phyloP scores from a whole-genome alignment of 2,113 vertebrate genomes.

The Numida meleagris region DNA sequence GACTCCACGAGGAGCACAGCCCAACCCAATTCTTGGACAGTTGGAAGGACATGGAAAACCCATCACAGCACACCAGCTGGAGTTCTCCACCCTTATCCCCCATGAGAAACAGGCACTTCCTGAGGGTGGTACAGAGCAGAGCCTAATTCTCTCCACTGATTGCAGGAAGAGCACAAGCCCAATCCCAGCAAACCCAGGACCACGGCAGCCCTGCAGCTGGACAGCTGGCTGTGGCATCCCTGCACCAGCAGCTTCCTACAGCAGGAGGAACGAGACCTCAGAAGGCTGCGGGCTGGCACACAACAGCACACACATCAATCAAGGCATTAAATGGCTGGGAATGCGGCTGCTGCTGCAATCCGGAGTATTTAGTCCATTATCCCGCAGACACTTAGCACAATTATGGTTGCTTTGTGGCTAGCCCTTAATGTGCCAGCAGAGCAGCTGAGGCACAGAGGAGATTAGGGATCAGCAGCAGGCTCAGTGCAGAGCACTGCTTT shows the following conservation, averaged over 20 bases:
- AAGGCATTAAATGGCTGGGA: neutral
- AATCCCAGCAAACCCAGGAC: neutral
- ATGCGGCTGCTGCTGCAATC: neutral
- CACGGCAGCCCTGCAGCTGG: neutral
- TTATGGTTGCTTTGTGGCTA: neutral
- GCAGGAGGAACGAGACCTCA: neutral
- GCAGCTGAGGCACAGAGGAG: slow-evolving; percentile 26
- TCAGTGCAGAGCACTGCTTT: neutral
- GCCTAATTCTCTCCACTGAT: neutral
- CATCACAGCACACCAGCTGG: neutral
- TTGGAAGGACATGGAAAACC: accelerated
- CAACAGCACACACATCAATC: neutral
- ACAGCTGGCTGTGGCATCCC: neutral
- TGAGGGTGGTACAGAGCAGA: neutral
- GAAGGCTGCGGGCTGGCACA: neutral
- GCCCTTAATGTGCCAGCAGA: slow-evolving; percentile 3
- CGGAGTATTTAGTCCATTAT: slow-evolving; percentile 1
- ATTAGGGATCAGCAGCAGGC: neutral
- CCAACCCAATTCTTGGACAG: neutral
- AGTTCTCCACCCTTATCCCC: no score
- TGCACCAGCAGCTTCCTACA: neutral
- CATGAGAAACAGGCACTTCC: neutral
- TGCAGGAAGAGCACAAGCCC: neutral
- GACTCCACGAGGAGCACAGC: neutral
- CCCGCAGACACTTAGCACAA: slow-evolving; percentile 32